Base-by-base conservation (phyloP, 2,888 invertebrate species). In the Lasioglossum vierecki region DNA sequence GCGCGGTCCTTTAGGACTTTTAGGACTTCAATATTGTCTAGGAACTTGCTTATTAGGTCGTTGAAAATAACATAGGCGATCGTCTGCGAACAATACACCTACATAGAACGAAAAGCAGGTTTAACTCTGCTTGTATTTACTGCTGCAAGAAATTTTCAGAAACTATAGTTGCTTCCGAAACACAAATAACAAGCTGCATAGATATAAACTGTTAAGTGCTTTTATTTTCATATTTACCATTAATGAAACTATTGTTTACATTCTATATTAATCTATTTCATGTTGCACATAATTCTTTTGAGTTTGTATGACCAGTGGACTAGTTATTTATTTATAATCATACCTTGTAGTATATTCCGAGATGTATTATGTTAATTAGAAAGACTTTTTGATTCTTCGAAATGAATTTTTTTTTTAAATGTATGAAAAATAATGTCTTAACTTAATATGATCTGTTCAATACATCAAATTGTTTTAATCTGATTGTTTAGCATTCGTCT, bases 11-110 rank as follows among this genome's bases (percentile, higher is more conserved):
- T 77, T 70, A 57, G 74, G 46, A 84, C 76, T 77, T 78, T 9
- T n/a, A 60, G 66, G 57, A 78, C 63, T 81, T 83, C 79, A 13
- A 76, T 84, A 81, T 84, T 82, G 73, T 49, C 53, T 46, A 72
- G 46, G 70, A 66, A 68, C 82, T 89, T 80, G 44, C 77, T 86
- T 89, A 72, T 86, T 84, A 82, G 75, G 75, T 80, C 75, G 63
- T 80, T 53, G 53, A 76, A 76, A 78, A 68, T 85, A 85, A 78
- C 80, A 53, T 41, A 76, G 77, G 75, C 68, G 80, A 30, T 75
- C n/a, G 26, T 13, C 39, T 41, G 11, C 60, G 66, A 46, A 22
- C 26, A 60, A 26, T 60, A 60, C 13, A 11, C 41, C 3, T 44
- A 15, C 30, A 15, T 2, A 15, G 44, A 15, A 39, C 2, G 4